Evolutionary conservation across 2,888 invertebrate species (phyloP), one percentile per base, ranked within the genome.

Genomic region (Acleris literana): DNA sequence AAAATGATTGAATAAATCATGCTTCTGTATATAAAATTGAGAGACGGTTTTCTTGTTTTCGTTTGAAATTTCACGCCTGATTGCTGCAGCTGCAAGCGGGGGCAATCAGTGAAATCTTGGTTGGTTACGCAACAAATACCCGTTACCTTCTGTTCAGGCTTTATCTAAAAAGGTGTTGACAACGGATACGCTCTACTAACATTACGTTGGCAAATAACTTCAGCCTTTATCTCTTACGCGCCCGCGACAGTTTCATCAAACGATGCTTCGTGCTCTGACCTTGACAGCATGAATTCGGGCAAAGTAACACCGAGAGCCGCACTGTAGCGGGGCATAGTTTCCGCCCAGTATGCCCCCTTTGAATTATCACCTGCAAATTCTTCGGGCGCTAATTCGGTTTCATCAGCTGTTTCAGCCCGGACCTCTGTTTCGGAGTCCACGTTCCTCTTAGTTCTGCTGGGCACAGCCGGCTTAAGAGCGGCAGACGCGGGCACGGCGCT

Each of bases 281-380:
- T 94, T 67, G 94, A 92, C 63, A 95, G 80, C 95, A 96, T 96
- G 76, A 94, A 96, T 74, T 93, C 94, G 1, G 96, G 96, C 70
- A 96, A 83, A 44, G 94, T 93, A 17, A 95, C 93, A 20, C 95
- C 95, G 60, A 95, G 90, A 20, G 92, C 81, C 70, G 94, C 94
- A 74, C 95, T 95, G 77, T 94, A 95, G 46, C 93, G 90, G 1
- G 95, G 94, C 76, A 93, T 89, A 0, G 95, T 95, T 78, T 95
- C 95, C n/a, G 94, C 93, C 81, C 94, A 94, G 83, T 93, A 95
- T 43, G 94, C 94, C 17, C 94, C 94, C 68, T 93, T 94, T 39
- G 94, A 94, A 70, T 90, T 90, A 53, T 86, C 92, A 4, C 93
- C 93, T 16, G 93, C 88, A 72, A 94, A 93, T 73, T 94, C 93